phyloP scores from a whole-genome alignment of 2,888 invertebrate species.

The Lathronympha strigana region DNA sequence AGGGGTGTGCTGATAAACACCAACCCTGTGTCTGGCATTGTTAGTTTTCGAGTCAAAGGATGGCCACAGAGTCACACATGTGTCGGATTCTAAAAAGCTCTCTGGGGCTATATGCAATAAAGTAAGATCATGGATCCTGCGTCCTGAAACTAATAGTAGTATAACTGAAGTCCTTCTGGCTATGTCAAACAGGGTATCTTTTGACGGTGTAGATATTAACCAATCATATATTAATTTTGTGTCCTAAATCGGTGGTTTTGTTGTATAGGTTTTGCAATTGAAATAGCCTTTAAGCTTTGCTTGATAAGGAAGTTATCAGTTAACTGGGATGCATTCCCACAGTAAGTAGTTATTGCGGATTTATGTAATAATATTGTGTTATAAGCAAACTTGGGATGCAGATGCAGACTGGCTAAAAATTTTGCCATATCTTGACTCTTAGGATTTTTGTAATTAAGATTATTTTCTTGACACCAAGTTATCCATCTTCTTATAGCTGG shows the following conservation, averaged over 20 bases:
- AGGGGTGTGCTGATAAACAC: slow-evolving; percentile 16
- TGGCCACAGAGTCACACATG: neutral
- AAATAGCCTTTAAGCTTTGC: slow-evolving; percentile 32
- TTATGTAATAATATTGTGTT: slow-evolving; percentile 41
- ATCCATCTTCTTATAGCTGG: slow-evolving; percentile 34
- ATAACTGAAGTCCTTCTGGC: slow-evolving; percentile 31
- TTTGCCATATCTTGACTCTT: slow-evolving; percentile 16
- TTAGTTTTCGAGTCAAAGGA: slow-evolving; percentile 44
- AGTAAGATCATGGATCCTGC: slow-evolving; percentile 39
- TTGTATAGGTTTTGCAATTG: slow-evolving; percentile 13
- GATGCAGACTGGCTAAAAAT: slow-evolving; percentile 33
- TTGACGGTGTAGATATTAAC: slow-evolving; percentile 6
- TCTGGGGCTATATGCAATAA: slow-evolving; percentile 23
- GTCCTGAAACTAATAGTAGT: slow-evolving; percentile 33
- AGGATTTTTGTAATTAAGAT: slow-evolving; percentile 20
- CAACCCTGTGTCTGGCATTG: slow-evolving; percentile 44
- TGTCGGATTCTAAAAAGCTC: neutral
- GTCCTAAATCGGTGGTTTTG: slow-evolving; percentile 33
- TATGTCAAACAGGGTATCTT: slow-evolving; percentile 28
- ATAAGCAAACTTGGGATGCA: slow-evolving; percentile 31
- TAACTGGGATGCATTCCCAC: slow-evolving; percentile 13
- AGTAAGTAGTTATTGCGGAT: slow-evolving; percentile 40
- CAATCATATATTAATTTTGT: slow-evolving; percentile 27
- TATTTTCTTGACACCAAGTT: slow-evolving; percentile 18
- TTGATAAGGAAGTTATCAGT: slow-evolving; percentile 27